Percentiles rank a stretch among this genome's conserved stretches.
phyloP scores from a whole-genome alignment of 2,888 invertebrate genomes.

The Octodonta nipae region DNA sequence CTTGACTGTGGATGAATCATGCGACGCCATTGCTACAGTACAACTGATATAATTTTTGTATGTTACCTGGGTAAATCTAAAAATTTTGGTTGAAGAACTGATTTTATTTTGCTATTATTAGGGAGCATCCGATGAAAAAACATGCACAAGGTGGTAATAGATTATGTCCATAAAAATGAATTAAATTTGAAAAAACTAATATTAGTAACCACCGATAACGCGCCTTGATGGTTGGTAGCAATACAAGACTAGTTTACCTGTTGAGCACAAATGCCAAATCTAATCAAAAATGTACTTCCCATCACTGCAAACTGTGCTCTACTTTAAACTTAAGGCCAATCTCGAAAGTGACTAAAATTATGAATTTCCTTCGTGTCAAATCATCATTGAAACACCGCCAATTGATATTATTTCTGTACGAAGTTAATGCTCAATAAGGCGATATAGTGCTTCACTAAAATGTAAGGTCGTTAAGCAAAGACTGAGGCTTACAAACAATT shows the following conservation, averaged over 20 bases:
- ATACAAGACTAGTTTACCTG: conserved; percentile 2
- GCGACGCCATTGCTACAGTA: too few relatives aligned
- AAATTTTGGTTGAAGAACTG: too few relatives aligned
- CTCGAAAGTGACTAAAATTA: conserved; percentile 3
- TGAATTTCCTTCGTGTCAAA: conserved; percentile 4
- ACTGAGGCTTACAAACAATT: conserved; percentile 3
- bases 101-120: too few relatives aligned
- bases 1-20: too few relatives aligned
- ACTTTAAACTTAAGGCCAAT: neutral
- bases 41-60: too few relatives aligned
- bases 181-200: too few relatives aligned
- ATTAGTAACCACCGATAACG: too few relatives aligned
- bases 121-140: too few relatives aligned
- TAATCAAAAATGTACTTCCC: conserved; percentile 3
- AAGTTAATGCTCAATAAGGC: conserved; percentile 4
- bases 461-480: conserved; percentile 7
- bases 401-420: conserved; percentile 4
- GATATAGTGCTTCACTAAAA: conserved; percentile 4
- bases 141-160: too few relatives aligned
- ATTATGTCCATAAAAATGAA: too few relatives aligned
- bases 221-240: too few relatives aligned
- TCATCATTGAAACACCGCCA: conserved; percentile 4
- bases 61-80: too few relatives aligned
- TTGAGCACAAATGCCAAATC: conserved; percentile 2
- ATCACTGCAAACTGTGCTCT: conserved; percentile 3